A percentile compares a stretch with the other conserved stretches of the same genome.
Evolutionary conservation across 2,113 vertebrate species (phyloP).

Genomic region (Thryonomys swinderianus): DNA sequence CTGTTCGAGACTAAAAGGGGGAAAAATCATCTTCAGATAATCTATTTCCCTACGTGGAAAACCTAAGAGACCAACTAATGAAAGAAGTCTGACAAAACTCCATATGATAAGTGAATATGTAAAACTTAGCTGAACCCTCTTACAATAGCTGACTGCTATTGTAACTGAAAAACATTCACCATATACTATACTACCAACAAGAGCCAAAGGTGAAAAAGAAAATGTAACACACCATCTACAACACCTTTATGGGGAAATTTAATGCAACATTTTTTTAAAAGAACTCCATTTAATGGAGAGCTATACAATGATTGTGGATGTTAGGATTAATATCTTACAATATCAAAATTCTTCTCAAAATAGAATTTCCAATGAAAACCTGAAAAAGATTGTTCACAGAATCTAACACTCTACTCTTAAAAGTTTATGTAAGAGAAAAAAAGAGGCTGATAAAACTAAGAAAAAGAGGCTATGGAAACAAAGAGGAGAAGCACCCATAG

Average conservation of each 20-base stretch:
- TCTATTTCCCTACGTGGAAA: not conserved
- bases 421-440: not conserved
- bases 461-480: not conserved
- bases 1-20: not conserved
- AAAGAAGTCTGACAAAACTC: not conserved
- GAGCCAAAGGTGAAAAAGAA: not conserved
- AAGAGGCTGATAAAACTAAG: not conserved
- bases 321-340: not conserved
- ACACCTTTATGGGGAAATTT: not conserved
- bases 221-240: not conserved
- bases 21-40: not conserved
- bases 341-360: not conserved
- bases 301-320: not conserved
- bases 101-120: not conserved
- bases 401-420: not conserved
- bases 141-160: not conserved
- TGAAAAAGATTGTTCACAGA: not conserved
- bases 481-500: not conserved
- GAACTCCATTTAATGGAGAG: not conserved
- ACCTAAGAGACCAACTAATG: not conserved
- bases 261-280: not conserved
- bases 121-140: not conserved
- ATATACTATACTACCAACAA: not conserved
- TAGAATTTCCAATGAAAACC: not conserved
- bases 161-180: not conserved